Evolutionary conservation across 2,888 invertebrate genomes (phyloP).

Genomic region (Uropetala carovei): DNA sequence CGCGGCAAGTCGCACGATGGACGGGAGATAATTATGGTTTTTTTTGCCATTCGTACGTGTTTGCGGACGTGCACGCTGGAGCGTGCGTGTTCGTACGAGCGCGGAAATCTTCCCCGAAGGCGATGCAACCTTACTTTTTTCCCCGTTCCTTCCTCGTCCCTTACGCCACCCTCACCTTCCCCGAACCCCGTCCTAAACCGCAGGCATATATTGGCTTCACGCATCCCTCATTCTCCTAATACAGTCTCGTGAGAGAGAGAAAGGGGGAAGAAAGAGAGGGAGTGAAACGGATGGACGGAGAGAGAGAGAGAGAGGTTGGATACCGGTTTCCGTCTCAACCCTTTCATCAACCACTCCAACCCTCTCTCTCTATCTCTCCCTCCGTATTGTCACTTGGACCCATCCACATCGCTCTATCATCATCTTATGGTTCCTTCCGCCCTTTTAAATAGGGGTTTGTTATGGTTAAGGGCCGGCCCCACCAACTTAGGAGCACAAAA

Average conservation of each 20-base stretch:
- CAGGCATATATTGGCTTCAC: background rate
- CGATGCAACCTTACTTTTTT: background rate
- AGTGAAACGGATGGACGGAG: too few relatives aligned
- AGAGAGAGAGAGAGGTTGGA: background rate
- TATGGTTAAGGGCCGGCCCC: background rate
- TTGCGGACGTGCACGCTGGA: background rate
- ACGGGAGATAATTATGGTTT: too few relatives aligned
- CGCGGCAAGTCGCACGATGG: too few relatives aligned
- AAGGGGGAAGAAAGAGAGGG: too few relatives aligned
- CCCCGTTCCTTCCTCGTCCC: background rate
- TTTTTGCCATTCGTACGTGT: background rate
- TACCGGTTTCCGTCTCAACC: background rate
- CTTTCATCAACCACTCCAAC: too few relatives aligned
- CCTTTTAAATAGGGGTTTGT: background rate
- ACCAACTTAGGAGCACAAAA: background rate
- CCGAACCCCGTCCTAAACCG: too few relatives aligned
- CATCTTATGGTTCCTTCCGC: constrained; percentile 16
- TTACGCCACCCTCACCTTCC: background rate
- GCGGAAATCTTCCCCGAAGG: background rate
- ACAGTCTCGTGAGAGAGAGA: background rate
- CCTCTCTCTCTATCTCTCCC: background rate
- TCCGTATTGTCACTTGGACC: background rate
- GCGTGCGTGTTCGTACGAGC: background rate
- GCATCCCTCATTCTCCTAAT: constrained; percentile 5
- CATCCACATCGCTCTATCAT: background rate